Percentiles rank a stretch among this genome's conserved stretches.
Conservation (phyloP, 2,888 invertebrate genomes). For the Smittia sp. region DNA sequence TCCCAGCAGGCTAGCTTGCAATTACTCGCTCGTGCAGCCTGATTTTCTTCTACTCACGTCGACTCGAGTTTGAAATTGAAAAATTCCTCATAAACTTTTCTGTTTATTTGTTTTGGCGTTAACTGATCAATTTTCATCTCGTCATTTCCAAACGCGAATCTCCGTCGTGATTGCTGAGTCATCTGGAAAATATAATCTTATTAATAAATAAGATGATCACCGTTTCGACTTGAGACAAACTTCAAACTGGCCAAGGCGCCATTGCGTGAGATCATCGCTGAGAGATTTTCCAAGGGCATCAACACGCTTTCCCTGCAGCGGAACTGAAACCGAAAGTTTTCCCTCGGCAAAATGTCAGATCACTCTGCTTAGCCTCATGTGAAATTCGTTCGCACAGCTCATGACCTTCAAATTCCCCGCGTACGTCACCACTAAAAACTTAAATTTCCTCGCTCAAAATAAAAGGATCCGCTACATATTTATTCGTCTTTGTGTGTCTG, state of each 20-base stretch:
- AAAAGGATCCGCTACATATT: not conserved
- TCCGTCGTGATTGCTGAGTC: not conserved
- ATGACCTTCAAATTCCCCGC: conserved; percentile 35
- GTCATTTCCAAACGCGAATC: not conserved
- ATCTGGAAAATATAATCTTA: conserved; percentile 13
- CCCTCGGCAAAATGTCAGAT: not conserved
- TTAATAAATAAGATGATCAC: not conserved
- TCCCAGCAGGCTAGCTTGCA: too few relatives aligned
- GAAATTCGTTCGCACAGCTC: conserved; percentile 2
- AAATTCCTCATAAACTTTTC: not conserved
- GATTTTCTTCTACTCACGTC: too few relatives aligned
- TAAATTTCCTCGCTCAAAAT: not conserved
- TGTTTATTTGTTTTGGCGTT: not conserved
- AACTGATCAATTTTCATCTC: not conserved
- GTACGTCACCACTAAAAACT: conserved; percentile 14
- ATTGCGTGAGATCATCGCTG: not conserved
- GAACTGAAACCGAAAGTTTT: conserved; percentile 32
- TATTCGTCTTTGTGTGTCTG: too few relatives aligned
- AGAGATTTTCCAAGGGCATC: conserved; percentile 9
- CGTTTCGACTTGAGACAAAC: not conserved
- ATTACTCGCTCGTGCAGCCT: too few relatives aligned
- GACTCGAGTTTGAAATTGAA: not conserved
- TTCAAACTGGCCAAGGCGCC: not conserved
- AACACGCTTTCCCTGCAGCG: not conserved
- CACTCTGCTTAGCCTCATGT: not conserved